Base-by-base conservation (phyloP, 2,888 invertebrate species). In the Plagiodera versicolora region DNA sequence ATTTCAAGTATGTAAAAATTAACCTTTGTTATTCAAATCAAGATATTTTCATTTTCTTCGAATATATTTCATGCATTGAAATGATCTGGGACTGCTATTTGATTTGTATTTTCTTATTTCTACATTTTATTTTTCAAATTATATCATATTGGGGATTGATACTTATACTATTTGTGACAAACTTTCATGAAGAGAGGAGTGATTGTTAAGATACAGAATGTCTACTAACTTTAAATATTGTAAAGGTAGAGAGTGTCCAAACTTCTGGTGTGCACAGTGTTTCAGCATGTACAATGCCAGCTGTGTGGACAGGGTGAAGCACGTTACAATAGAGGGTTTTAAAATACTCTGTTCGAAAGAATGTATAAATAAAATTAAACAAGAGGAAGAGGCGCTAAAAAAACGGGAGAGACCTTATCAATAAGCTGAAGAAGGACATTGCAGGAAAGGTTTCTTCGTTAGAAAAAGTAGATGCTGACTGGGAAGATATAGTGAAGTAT, bases 171-270 rank as follows among this genome's bases (percentile, higher is more conserved):
- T 16, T 46, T 18, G 18, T 17, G 18, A 48, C 19, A 48, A 11
- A 30, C 30, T 30, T 30, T 50, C 50, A 14, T 11, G 20, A 28
- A 16, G 50, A 17, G 50, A 50, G 17, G 50, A 50, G 30, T 28
- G 50, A 30, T 30, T 50, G 30, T 50, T 14, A 50, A 50, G 50
- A 50, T 24, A 20, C 50, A 50, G 50, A 9, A 50, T 50, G 30
- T 24, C 30, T 50, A 50, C 30, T 16, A 49, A 30, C 30, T 30
- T 49, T 17, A 17, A 49, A n/a, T 49, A 16, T 9, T 50, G 50
- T 50, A 50, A 50, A 50, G 50, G 49, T 50, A 50, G 49, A 50
- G 30, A 50, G 30, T 50, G 50, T 17, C 50, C 49, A 24, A 49
- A 49, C 49, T 16, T 24, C 30, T 50, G 50, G 20, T 50, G 14